These are phyloP conservation scores for Noctua fimbriata DNA, from an alignment of 2,888 invertebrate genomes.

Conservation along the genomic window DNA sequence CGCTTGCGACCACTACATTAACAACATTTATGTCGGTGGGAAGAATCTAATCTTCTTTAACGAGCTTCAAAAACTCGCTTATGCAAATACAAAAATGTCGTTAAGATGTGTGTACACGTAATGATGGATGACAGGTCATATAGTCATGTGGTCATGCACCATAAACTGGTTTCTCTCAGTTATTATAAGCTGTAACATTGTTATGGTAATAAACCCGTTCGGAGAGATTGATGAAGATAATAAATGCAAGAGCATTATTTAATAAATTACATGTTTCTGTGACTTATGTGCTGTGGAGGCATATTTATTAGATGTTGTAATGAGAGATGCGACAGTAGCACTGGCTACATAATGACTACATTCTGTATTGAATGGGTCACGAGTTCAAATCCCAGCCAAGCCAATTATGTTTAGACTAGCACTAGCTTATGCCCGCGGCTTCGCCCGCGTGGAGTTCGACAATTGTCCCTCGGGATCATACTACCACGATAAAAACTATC, in stretches of 20 bases:
- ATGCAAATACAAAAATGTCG: conserved; percentile 11
- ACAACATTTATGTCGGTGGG: not conserved
- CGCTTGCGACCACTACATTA: not conserved
- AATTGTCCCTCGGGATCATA: too few species aligned
- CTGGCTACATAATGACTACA: not conserved
- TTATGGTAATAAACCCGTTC: conserved; percentile 56
- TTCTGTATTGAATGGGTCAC: not conserved
- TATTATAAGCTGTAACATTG: conserved; percentile 41
- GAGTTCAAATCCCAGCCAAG: not conserved
- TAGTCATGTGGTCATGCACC: conserved; percentile 38
- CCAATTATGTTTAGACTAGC: not conserved
- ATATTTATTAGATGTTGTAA: conserved; percentile 29
- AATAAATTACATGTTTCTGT: conserved; percentile 32
- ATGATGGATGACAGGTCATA: conserved; percentile 49
- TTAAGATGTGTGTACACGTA: conserved; percentile 34
- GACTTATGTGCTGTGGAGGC: conserved; percentile 20
- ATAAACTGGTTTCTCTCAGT: conserved; percentile 50
- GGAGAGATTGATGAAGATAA: conserved; percentile 37
- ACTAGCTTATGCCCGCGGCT: too few species aligned
- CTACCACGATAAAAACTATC: too few species aligned
- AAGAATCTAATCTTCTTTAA: not conserved
- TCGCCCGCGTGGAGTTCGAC: too few species aligned
- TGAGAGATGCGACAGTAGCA: conserved; percentile 34
- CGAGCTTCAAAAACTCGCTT: not conserved
- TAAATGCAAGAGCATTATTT: conserved; percentile 43